These are phyloP conservation scores for Andrena dorsata DNA, from an alignment of 2,888 invertebrate species.

Conservation along the genomic window DNA sequence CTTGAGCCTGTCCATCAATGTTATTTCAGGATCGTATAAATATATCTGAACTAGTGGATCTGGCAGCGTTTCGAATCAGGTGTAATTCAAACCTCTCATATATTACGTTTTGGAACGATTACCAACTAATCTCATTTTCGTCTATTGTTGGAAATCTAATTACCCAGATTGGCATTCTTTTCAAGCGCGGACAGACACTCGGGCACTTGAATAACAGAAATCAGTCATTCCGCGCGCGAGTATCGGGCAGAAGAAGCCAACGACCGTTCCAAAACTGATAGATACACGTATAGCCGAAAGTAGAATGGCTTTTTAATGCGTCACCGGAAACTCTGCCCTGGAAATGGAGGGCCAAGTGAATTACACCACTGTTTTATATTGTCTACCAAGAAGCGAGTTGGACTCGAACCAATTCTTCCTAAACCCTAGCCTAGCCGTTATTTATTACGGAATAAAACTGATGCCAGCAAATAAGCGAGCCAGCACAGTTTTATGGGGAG, in stretches of 20 bases:
- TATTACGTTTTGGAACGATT: no score
- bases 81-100: no score
- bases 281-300: background rate
- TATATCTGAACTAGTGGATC: no score
- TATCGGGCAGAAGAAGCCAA: background rate
- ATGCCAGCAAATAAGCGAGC: conserved; percentile 43
- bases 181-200: background rate
- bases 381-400: conserved; percentile 51
- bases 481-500: conserved; percentile 25
- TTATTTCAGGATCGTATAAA: no score
- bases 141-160: no score
- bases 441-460: conserved; percentile 46
- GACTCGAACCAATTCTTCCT: conserved; percentile 51
- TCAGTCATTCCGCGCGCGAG: background rate
- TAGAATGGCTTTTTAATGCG: conserved; percentile 32
- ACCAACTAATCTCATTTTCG: no score
- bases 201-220: background rate
- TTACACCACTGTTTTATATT: conserved; percentile 51
- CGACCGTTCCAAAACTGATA: background rate
- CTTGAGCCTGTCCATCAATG: no score
- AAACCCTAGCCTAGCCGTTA: conserved; percentile 24
- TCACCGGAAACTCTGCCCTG: conserved; percentile 18
- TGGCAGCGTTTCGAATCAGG: no score
- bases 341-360: conserved; percentile 35
- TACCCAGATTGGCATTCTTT: no score